Evolutionary conservation across 2,888 invertebrate species (phyloP).

Genomic region (Halocaridina rubra): DNA sequence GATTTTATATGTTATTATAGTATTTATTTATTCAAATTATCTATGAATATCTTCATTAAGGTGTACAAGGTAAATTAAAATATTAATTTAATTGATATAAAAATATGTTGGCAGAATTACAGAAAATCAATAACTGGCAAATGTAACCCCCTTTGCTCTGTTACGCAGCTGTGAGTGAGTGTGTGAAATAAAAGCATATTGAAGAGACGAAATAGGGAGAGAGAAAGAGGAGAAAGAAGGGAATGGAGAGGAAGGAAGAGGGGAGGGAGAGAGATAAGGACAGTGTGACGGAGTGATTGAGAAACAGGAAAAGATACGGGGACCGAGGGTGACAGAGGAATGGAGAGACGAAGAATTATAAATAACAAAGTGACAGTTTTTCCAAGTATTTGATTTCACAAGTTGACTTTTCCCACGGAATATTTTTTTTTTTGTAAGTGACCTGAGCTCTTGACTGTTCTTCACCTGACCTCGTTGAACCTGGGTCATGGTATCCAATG

Average conservation of each 20-base stretch:
- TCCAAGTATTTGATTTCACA: too few relatives aligned
- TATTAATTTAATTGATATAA: background rate
- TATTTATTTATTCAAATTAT: too few relatives aligned
- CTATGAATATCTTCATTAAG: too few relatives aligned
- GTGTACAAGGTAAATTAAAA: background rate
- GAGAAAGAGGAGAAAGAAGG: constrained; percentile 14
- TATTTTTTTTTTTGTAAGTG: too few relatives aligned
- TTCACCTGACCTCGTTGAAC: constrained; percentile 1
- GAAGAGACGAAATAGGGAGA: background rate
- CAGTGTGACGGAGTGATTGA: background rate
- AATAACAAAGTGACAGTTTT: too few relatives aligned
- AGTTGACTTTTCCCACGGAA: constrained; percentile 49
- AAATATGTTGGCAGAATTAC: background rate
- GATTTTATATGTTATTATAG: too few relatives aligned
- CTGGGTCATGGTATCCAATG: background rate
- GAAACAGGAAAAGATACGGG: background rate
- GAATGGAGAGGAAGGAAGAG: constrained; percentile 28
- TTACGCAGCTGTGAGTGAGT: background rate
- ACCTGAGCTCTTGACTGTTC: constrained; percentile 11
- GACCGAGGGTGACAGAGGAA: too few relatives aligned
- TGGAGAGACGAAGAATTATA: too few relatives aligned
- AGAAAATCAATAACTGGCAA: background rate
- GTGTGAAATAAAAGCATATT: background rate
- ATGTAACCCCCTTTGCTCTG: too few relatives aligned
- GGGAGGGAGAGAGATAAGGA: constrained; percentile 12